A percentile compares a stretch with the other conserved stretches of the same genome.
Conservation (phyloP, 1,140 invertebrate genomes). For the Proales similis region DNA sequence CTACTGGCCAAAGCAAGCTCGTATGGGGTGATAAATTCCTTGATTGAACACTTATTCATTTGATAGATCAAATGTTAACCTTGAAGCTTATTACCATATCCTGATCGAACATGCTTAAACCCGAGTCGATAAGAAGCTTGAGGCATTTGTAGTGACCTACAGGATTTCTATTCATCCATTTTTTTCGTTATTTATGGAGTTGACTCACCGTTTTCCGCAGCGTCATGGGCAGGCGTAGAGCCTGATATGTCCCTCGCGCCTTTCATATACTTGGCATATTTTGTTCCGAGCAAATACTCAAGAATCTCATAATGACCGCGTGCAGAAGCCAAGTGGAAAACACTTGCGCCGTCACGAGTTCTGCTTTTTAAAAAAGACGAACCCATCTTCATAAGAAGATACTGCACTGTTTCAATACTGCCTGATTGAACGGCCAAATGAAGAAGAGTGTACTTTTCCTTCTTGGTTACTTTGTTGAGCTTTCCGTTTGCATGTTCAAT, state of each 20-base stretch:
- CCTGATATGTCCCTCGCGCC: slow-evolving; percentile 65
- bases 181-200: not conserved
- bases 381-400: slow-evolving; percentile 39
- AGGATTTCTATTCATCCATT: not conserved
- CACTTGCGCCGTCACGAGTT: slow-evolving; percentile 67
- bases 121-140: slow-evolving; percentile 39
- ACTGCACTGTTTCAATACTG: slow-evolving; percentile 54
- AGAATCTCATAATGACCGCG: slow-evolving; percentile 27
- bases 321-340: slow-evolving; percentile 58
- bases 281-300: slow-evolving; percentile 18
- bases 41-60: no score
- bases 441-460: slow-evolving; percentile 74
- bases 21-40: slow-evolving; percentile 31
- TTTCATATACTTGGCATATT: slow-evolving; percentile 37
- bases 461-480: slow-evolving; percentile 57
- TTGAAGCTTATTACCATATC: slow-evolving; percentile 38
- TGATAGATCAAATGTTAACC: no score
- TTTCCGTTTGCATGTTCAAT: slow-evolving; percentile 30
- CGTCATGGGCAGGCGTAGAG: slow-evolving; percentile 74
- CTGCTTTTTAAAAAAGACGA: slow-evolving; percentile 16
- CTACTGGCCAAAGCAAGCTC: slow-evolving; percentile 17
- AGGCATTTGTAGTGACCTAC: slow-evolving; percentile 39
- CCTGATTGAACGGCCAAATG: slow-evolving; percentile 76
- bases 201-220: slow-evolving; percentile 64
- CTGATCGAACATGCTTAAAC: slow-evolving; percentile 39